These are phyloP conservation scores for Campaea margaritaria DNA, from an alignment of 2,888 invertebrate genomes.

Conservation along the genomic window DNA sequence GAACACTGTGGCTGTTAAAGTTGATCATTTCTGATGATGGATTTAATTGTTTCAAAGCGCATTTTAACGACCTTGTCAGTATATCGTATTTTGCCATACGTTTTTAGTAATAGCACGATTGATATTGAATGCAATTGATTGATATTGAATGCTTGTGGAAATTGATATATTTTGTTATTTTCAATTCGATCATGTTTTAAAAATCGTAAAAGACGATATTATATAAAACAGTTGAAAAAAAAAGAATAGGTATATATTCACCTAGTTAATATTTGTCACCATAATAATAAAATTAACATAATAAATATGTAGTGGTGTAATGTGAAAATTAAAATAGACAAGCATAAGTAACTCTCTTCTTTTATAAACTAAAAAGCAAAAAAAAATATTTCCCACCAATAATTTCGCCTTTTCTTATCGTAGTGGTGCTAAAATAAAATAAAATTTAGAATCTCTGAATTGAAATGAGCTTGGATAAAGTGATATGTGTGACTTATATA, in stretches of 20 bases:
- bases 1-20: conserved; percentile 95
- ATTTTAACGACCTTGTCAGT: conserved; percentile 1
- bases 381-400: conserved; percentile 53
- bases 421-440: conserved; percentile 54
- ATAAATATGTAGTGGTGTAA: neutral
- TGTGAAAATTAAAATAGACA: neutral
- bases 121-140: neutral
- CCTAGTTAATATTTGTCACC: too few species aligned
- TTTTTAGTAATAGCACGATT: conserved; percentile 4
- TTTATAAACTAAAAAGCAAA: conserved; percentile 1
- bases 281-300: too few species aligned
- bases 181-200: neutral
- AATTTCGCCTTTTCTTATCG: conserved; percentile 45
- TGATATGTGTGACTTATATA: conserved; percentile 29
- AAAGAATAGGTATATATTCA: too few species aligned
- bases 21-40: conserved; percentile 92
- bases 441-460: conserved; percentile 35
- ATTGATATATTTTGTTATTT: neutral
- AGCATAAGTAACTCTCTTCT: neutral
- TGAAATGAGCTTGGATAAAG: conserved; percentile 34
- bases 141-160: neutral
- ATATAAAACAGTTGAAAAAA: neutral
- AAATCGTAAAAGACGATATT: neutral
- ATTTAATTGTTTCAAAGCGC: neutral
- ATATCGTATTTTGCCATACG: conserved; percentile 10